phyloP scores from a whole-genome alignment of 2,113 vertebrate genomes.

The Suncus etruscus region DNA sequence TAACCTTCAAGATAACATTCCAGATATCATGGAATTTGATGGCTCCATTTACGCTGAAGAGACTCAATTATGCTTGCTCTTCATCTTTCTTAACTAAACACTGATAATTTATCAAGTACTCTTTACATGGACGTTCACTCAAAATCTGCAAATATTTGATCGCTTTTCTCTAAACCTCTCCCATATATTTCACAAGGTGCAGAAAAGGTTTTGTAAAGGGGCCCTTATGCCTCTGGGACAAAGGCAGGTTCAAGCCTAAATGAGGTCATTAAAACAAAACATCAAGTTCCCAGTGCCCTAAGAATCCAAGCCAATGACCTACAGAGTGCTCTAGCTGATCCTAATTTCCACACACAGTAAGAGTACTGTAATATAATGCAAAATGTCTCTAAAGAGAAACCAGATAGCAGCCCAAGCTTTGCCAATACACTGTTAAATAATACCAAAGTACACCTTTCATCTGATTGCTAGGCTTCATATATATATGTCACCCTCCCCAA shows the following conservation, averaged over 20 bases:
- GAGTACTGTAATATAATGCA: conserved; percentile 80
- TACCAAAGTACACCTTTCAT: conserved; percentile 75
- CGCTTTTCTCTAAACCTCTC: conserved; percentile 59
- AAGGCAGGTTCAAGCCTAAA: conserved; percentile 79
- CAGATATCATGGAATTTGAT: not conserved
- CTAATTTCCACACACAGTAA: conserved; percentile 76
- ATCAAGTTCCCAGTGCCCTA: conserved; percentile 75
- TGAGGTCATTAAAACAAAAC: conserved; percentile 82
- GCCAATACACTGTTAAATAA: conserved; percentile 78
- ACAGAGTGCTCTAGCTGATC: conserved; percentile 78
- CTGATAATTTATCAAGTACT: conserved; percentile 13
- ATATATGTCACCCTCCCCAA: conserved; percentile 63
- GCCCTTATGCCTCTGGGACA: conserved; percentile 70
- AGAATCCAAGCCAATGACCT: conserved; percentile 77
- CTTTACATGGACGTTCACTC: not conserved
- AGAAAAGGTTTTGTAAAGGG: conserved; percentile 64
- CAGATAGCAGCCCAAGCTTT: conserved; percentile 70
- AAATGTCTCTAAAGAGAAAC: conserved; percentile 80
- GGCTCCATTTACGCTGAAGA: not conserved
- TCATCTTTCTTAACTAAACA: conserved; percentile 21
- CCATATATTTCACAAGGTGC: conserved; percentile 61
- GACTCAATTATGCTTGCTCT: not conserved
- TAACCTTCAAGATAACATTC: conserved; percentile 10
- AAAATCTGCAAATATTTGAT: conserved; percentile 47
- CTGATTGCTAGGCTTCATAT: conserved; percentile 58